Conservation (phyloP, 2,797 vertebrate species). For the Rhynchotus rufescens region DNA sequence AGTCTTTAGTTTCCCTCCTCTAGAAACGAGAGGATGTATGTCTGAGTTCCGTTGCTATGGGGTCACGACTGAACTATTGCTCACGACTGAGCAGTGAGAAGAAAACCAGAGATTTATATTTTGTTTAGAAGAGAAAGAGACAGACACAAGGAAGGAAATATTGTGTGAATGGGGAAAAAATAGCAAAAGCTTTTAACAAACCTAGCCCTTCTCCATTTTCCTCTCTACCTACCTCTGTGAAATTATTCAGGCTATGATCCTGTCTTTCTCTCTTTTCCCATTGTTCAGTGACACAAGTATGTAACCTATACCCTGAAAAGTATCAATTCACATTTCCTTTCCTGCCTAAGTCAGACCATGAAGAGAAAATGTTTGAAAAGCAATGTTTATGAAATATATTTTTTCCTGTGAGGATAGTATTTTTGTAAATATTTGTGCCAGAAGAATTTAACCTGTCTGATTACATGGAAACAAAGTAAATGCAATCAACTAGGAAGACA, state of each 20-base stretch:
- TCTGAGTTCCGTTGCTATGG: neutral
- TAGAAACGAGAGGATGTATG: neutral
- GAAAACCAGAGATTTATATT: neutral
- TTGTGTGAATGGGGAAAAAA: neutral
- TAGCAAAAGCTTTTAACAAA: neutral
- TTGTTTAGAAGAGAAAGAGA: neutral
- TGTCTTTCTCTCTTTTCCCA: neutral
- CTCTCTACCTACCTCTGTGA: neutral
- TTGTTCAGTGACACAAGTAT: neutral
- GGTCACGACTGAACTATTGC: neutral
- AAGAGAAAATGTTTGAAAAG: neutral
- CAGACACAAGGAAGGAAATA: neutral
- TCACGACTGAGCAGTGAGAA: neutral
- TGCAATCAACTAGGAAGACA: neutral
- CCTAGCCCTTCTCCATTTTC: neutral
- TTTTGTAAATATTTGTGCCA: neutral
- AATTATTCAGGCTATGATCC: slow-evolving; percentile 18
- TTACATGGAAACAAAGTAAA: slow-evolving; percentile 10
- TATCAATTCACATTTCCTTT: neutral
- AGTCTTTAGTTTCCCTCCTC: neutral
- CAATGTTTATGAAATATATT: neutral
- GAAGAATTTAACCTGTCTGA: slow-evolving; percentile 10
- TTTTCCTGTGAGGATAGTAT: slow-evolving; percentile 20
- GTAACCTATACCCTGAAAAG: neutral
- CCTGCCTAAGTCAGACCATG: neutral